Evolutionary conservation across 2,888 invertebrate genomes (phyloP), one percentile per base, ranked within the genome.

Genomic region (Hypolimnas misippus): DNA sequence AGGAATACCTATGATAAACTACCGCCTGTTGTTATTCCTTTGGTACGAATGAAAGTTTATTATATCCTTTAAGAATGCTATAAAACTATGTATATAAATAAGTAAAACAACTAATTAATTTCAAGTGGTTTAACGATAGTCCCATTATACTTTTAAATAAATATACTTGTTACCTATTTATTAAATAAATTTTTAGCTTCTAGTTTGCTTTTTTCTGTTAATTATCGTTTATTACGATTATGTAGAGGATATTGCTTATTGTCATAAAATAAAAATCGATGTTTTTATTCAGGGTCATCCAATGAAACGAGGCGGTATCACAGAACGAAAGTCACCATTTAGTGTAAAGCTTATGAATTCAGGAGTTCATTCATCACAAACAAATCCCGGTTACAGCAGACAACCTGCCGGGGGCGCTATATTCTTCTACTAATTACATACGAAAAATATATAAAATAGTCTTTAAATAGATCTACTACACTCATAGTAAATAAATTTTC

Each of bases 301-400:
- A 16, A 87, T 94, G 77, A 87, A 93, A 69, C 81, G 78, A 2
- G 95, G 95, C 38, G 95, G 95, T n/a, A 84, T 94, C 56, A 90
- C 75, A 25, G 94, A 95, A 63, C 93, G 93, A 70, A 88, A 90
- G 29, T 95, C 96, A 68, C 96, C 96, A 6, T 94, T 94, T 82
- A 95, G 94, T 74, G 93, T 96, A 52, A 96, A 96, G 84, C 86
- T 96, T 58, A 96, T 96, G 89, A 96, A 96, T 80, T 95, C 95
- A n/a, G 95, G 96, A 3, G 95, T 95, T 38, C 96, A 96, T 81
- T 94, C 94, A 12, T 96, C 96, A 70, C 94, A 96, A 83, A 96
- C 96, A 21, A 96, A 96, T 82, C 95, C 96, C 65, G 97, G 97
- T 2, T 97, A 94, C 86, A 95, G 96, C 63, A 93, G 97, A 72